A percentile compares a stretch with the other conserved stretches of the same genome.
These are phyloP conservation scores for Drosophila tsacasi DNA, from an alignment of 1,140 invertebrate species.

Conservation along the genomic window DNA sequence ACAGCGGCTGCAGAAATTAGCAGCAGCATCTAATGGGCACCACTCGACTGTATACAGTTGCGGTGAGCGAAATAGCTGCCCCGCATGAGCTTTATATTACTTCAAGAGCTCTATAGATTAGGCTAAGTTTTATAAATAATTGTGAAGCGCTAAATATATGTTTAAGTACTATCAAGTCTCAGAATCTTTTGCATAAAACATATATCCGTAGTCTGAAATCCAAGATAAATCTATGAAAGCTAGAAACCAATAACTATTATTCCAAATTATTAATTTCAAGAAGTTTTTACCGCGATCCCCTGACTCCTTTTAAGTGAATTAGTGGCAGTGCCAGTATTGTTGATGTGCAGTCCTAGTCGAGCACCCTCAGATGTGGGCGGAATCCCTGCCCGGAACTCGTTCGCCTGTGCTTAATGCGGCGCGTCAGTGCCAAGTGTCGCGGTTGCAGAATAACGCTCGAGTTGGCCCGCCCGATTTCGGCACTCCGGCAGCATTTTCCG, in stretches of 20 bases:
- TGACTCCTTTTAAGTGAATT: constrained; percentile 6
- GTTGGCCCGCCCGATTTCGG: constrained; percentile 53
- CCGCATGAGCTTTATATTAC: neutral
- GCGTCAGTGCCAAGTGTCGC: constrained; percentile 77
- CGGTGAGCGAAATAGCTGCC: constrained; percentile 23
- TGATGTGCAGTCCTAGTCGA: constrained; percentile 6
- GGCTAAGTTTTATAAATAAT: neutral
- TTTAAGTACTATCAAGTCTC: neutral
- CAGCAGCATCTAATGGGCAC: constrained; percentile 61
- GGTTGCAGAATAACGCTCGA: constrained; percentile 73
- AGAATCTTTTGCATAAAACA: neutral
- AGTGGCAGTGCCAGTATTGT: neutral
- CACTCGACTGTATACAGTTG: constrained; percentile 35
- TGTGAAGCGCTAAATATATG: neutral
- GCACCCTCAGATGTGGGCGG: constrained; percentile 5
- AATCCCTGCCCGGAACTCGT: constrained; percentile 42
- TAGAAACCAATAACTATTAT: neutral
- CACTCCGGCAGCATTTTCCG: constrained; percentile 29
- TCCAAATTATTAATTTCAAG: neutral
- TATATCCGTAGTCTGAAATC: too few relatives aligned
- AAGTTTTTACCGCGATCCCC: neutral
- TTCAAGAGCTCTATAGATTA: neutral
- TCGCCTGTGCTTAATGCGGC: constrained; percentile 72
- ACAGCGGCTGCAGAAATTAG: constrained; percentile 64
- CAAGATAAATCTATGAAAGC: too few relatives aligned